Conservation (phyloP, 2,113 vertebrate species). For the Caretta caretta region DNA sequence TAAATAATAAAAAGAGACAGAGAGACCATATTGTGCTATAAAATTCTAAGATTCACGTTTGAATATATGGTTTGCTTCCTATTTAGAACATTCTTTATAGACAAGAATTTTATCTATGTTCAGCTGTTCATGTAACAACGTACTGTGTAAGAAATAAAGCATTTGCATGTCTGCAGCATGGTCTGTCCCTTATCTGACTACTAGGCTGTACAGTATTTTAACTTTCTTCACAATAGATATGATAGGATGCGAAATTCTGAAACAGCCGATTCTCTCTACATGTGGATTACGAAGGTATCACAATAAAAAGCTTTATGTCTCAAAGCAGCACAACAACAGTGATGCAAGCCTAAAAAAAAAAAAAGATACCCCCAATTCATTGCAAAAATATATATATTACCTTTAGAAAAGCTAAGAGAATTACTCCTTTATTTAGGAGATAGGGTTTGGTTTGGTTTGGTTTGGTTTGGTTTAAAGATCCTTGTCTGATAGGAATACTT, state of each 20-base stretch:
- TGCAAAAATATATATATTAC: background rate
- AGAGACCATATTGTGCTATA: background rate
- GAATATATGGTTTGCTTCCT: background rate
- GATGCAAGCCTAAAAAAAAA: background rate
- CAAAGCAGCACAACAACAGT: slow-evolving; percentile 13
- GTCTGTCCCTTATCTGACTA: background rate
- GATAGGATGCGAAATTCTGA: slow-evolving; percentile 55
- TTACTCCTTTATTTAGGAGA: slow-evolving; percentile 52
- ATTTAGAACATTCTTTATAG: background rate
- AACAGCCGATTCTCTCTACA: background rate
- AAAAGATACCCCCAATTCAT: background rate
- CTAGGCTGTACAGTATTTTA: background rate
- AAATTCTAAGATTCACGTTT: slow-evolving; percentile 20
- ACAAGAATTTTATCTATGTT: background rate
- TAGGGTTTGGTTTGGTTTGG: background rate
- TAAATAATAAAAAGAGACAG: background rate
- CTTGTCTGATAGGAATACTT: slow-evolving; percentile 6
- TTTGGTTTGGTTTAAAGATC: background rate
- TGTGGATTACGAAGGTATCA: background rate
- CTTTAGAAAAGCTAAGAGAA: slow-evolving; percentile 41
- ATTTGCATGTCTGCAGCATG: accelerated
- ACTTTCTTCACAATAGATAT: slow-evolving; percentile 18
- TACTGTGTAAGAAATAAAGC: background rate
- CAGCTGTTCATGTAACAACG: slow-evolving; percentile 32
- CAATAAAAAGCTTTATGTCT: background rate